A percentile compares a stretch with the other conserved stretches of the same genome.
Evolutionary conservation across 2,888 invertebrate genomes (phyloP).

Genomic region (Halictus quadricinctus): DNA sequence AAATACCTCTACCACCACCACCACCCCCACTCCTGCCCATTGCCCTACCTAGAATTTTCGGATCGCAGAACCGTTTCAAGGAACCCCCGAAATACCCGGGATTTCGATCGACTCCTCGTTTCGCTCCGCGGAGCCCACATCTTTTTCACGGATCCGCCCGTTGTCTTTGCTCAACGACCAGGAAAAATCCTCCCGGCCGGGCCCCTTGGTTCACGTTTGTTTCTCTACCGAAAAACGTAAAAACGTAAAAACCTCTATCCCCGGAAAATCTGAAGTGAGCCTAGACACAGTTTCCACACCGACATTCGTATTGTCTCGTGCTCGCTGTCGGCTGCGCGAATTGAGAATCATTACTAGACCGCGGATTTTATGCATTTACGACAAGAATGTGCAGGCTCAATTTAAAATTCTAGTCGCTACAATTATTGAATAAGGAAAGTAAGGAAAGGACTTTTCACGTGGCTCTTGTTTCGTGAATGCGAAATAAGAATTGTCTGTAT

Average conservation of each 20-base stretch:
- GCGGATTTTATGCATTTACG: neutral
- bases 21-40: neutral
- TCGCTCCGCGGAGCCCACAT: neutral
- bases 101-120: neutral
- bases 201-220: neutral
- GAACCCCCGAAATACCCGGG: neutral
- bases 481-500: too few species aligned
- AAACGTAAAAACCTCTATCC: too few species aligned
- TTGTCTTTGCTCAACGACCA: slow-evolving; percentile 4
- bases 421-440: neutral
- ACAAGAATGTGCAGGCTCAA: too few species aligned
- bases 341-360: neutral
- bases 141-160: slow-evolving; percentile 7
- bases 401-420: too few species aligned
- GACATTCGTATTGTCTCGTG: neutral
- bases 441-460: neutral
- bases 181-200: neutral
- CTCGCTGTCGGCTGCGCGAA: too few species aligned
- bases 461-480: too few species aligned
- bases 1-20: neutral
- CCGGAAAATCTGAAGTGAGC: neutral
- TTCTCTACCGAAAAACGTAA: neutral
- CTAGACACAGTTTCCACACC: neutral
- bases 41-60: neutral
- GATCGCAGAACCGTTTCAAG: slow-evolving; percentile 1